Evolutionary conservation across 2,797 vertebrate genomes (phyloP), one percentile per base, ranked within the genome.

Genomic region (Xyrichtys novacula): DNA sequence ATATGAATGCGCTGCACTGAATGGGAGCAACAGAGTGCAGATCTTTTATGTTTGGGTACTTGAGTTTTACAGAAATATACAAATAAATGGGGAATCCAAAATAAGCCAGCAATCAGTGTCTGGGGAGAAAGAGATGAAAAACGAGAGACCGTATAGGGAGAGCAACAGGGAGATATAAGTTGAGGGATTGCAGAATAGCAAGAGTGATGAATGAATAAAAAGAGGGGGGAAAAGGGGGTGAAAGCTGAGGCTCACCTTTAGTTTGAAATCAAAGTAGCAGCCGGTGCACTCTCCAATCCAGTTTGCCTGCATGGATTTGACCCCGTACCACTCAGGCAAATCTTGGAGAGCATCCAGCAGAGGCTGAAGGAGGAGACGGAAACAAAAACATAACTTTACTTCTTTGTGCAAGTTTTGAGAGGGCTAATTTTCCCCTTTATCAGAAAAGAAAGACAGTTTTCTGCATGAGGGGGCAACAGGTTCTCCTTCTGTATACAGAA

Each of bases 261-360:
- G 85, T 40, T 84, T 81, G 89, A 96, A 97, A 88, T 98, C 95
- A 32, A 99, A 94, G 62, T 88, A 96, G 91, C 98, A 98, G 52
- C 98, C 98, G 12, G 78, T 70, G 19, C 98, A 99, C 48, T 98
- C 92, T 47, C 98, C 98, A 39, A 99, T 97, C 98, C 98, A 99
- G 92, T 99, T 96, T 26, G 96, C 96, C 90, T 99, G 98, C 98
- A 99, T 98, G 88, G 92, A 94, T 91, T 97, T 98, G 74, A 99
- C 95, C 26, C 98, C 97, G 0, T 98, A 98, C 97, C 98, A 99
- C 76, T 97, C 95, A 0, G 98, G 98, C 59, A 99, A 95, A 71
- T 96, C 93, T 1, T 90, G 91, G 81, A 99, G 81, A 1, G 95
- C 92, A 1, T 98, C 96, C 86, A 94, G 88, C 80, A 99, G 95